A percentile compares a stretch with the other conserved stretches of the same genome.
Conservation (phyloP, 2,797 vertebrate species). For the Tenualosa ilisha region DNA sequence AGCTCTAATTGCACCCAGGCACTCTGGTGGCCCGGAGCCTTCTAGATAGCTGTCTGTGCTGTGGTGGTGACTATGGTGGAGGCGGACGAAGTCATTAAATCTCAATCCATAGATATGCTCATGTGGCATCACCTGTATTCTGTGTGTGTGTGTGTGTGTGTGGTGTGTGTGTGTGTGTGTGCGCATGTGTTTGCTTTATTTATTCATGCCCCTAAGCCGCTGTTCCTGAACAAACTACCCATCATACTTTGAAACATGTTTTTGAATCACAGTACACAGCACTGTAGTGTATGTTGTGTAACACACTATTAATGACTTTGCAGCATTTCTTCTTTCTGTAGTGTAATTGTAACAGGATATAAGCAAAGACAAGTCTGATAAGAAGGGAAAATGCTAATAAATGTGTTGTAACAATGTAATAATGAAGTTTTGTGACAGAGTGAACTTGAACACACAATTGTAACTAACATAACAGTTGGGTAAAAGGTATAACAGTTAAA, state of each 20-base stretch:
- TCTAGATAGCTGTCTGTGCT: not conserved
- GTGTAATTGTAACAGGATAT: not conserved
- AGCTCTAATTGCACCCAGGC: conserved; percentile 24
- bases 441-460: too few species aligned
- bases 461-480: too few species aligned
- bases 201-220: not conserved
- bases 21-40: not conserved
- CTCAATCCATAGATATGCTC: not conserved
- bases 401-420: not conserved
- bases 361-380: not conserved
- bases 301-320: not conserved
- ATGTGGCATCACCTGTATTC: not conserved
- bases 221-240: not conserved
- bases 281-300: not conserved
- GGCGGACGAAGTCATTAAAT: conserved; percentile 34
- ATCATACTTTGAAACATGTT: not conserved
- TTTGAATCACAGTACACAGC: not conserved
- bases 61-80: not conserved
- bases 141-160: not conserved
- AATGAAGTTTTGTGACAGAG: not conserved
- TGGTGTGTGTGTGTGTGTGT: conserved; percentile 6
- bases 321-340: not conserved
- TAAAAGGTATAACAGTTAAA: too few species aligned
- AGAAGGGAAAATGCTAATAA: not conserved
- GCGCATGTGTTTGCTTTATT: not conserved